These are phyloP conservation scores for Drosophila buzzatii DNA, from an alignment of 2,888 invertebrate species.

Conservation along the genomic window DNA sequence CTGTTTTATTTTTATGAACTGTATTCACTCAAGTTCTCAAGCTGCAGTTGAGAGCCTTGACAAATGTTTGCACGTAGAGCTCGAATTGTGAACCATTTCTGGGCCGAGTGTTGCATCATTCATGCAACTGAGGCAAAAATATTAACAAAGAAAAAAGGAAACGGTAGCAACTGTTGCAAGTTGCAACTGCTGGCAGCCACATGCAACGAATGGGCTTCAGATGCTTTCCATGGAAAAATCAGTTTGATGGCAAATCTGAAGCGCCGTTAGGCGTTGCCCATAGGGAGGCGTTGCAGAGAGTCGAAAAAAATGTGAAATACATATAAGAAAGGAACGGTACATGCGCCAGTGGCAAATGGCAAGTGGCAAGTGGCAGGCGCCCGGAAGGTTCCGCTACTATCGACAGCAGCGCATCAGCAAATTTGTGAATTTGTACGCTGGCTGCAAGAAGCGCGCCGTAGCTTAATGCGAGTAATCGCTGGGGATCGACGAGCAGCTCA, in stretches of 20 bases:
- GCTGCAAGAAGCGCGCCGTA: slow-evolving; percentile 59
- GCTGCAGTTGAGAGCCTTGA: neutral
- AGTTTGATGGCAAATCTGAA: slow-evolving; percentile 66
- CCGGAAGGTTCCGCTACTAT: slow-evolving; percentile 46
- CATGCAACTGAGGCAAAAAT: slow-evolving; percentile 10
- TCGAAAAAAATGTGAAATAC: slow-evolving; percentile 7
- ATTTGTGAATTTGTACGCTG: slow-evolving; percentile 80
- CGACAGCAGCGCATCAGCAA: slow-evolving; percentile 67
- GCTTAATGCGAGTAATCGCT: slow-evolving; percentile 72
- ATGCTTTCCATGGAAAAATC: slow-evolving; percentile 60
- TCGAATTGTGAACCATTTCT: neutral
- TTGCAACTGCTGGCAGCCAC: slow-evolving; percentile 25
- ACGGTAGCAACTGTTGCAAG: slow-evolving; percentile 30
- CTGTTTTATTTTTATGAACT: neutral
- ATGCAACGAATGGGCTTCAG: slow-evolving; percentile 22
- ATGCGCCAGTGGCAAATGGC: slow-evolving; percentile 42
- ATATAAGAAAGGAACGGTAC: slow-evolving; percentile 41
- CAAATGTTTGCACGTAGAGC: slow-evolving; percentile 10
- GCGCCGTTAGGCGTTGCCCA: slow-evolving; percentile 60
- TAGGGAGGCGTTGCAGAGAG: slow-evolving; percentile 42
- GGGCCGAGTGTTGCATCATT: slow-evolving; percentile 2
- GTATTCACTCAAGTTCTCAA: neutral
- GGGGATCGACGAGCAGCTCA: slow-evolving; percentile 34
- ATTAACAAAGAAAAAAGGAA: neutral
- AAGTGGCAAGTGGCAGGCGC: slow-evolving; percentile 33